Conservation (phyloP, 1,140 invertebrate species). For the Aradophagus sp. region DNA sequence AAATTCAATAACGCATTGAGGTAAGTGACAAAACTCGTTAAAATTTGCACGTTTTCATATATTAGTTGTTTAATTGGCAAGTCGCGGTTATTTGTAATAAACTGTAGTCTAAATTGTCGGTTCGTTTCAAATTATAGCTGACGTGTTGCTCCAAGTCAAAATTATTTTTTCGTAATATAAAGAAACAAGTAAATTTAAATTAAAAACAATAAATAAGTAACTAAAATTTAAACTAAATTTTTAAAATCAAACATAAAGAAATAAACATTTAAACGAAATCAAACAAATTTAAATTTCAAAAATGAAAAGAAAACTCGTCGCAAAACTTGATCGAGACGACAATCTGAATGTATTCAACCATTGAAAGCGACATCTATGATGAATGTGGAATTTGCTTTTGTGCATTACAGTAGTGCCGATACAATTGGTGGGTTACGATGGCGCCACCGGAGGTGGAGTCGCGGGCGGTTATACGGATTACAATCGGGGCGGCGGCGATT, state of each 20-base stretch:
- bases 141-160: no score
- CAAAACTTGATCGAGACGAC: slow-evolving; percentile 49
- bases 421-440: slow-evolving; percentile 69
- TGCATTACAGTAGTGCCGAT: slow-evolving; percentile 68
- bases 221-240: no score
- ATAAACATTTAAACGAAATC: no score
- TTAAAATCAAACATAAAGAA: no score
- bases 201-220: no score
- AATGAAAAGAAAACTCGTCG: slow-evolving; percentile 38
- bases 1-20: slow-evolving; percentile 44
- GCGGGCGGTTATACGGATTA: slow-evolving; percentile 71
- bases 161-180: no score
- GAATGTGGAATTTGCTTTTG: slow-evolving; percentile 42
- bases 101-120: slow-evolving; percentile 55
- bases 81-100: slow-evolving; percentile 57
- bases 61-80: slow-evolving; percentile 54
- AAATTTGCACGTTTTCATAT: slow-evolving; percentile 54
- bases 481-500: slow-evolving; percentile 70
- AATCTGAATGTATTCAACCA: slow-evolving; percentile 43
- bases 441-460: slow-evolving; percentile 68
- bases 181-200: no score
- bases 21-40: slow-evolving; percentile 46
- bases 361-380: slow-evolving; percentile 31
- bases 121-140: slow-evolving; percentile 42
- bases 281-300: no score